A percentile compares a stretch with the other conserved stretches of the same genome.
These are phyloP conservation scores for Sarcophaga bullata DNA, from an alignment of 1,140 invertebrate species.

Conservation along the genomic window DNA sequence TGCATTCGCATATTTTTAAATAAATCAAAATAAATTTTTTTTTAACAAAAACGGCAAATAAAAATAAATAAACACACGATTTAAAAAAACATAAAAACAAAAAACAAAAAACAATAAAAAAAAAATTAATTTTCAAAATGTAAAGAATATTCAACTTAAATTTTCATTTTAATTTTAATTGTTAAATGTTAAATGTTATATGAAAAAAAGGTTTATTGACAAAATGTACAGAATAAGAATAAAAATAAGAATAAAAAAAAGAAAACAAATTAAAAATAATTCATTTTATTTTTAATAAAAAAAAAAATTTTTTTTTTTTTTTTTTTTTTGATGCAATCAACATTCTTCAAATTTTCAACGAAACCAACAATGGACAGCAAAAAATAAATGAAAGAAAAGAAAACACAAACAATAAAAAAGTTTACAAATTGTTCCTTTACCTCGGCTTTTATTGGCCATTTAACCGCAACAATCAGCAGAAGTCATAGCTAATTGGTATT, in stretches of 20 bases:
- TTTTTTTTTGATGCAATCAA: conserved; percentile 8
- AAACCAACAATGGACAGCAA: neutral
- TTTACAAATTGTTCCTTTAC: neutral
- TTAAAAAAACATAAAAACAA: neutral
- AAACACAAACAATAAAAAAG: neutral
- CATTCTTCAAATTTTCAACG: conserved; percentile 13
- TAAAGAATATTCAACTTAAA: neutral
- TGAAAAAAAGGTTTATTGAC: neutral
- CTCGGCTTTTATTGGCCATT: neutral
- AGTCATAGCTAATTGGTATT: conserved; percentile 28
- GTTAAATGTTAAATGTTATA: neutral
- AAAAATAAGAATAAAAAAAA: too few species aligned
- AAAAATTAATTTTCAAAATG: neutral
- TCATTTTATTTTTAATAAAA: too few species aligned
- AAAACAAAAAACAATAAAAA: neutral
- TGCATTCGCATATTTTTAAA: neutral
- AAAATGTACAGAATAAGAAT: too few species aligned
- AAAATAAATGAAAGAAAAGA: neutral
- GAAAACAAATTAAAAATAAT: too few species aligned
- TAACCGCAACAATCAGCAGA: neutral
- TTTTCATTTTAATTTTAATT: neutral
- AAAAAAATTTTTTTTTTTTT: too few species aligned
- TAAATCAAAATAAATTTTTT: neutral
- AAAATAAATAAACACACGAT: too few species aligned
- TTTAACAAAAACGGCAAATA: neutral